These are phyloP conservation scores for Eledone cirrhosa DNA, from an alignment of 2,888 invertebrate species.

Conservation along the genomic window DNA sequence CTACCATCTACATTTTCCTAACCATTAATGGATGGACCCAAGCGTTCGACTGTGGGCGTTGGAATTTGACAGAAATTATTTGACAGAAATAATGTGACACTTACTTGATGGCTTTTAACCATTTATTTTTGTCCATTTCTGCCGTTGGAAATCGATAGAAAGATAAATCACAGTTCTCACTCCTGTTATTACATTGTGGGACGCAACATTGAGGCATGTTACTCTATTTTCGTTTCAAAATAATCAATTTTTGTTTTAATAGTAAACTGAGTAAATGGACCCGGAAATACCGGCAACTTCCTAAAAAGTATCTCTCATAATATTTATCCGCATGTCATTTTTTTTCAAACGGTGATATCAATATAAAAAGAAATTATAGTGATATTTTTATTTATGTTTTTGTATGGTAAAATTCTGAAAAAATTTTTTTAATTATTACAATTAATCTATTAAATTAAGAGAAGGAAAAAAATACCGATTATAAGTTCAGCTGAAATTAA, in stretches of 20 bases:
- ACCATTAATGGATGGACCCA: no score
- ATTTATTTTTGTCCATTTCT: conserved; percentile 24
- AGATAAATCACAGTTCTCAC: conserved; percentile 25
- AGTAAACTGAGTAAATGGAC: neutral
- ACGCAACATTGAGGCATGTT: conserved; percentile 26
- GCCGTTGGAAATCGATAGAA: conserved; percentile 12
- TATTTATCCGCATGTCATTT: neutral
- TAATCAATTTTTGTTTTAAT: neutral
- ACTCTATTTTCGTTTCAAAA: neutral
- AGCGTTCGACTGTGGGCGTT: no score
- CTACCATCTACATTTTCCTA: no score
- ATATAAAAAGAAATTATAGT: no score
- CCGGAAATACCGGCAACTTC: conserved; percentile 25
- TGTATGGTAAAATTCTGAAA: no score
- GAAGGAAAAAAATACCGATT: no score
- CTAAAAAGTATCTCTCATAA: neutral
- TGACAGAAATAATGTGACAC: neutral
- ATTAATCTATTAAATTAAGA: no score
- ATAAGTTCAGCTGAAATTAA: no score
- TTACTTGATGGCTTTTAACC: conserved; percentile 21
- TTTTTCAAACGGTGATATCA: no score
- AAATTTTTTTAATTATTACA: no score
- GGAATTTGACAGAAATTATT: no score
- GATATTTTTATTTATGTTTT: no score
- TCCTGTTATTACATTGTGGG: conserved; percentile 20